Conservation (phyloP, 2,113 vertebrate genomes). For the Hyperopisus bebe region DNA sequence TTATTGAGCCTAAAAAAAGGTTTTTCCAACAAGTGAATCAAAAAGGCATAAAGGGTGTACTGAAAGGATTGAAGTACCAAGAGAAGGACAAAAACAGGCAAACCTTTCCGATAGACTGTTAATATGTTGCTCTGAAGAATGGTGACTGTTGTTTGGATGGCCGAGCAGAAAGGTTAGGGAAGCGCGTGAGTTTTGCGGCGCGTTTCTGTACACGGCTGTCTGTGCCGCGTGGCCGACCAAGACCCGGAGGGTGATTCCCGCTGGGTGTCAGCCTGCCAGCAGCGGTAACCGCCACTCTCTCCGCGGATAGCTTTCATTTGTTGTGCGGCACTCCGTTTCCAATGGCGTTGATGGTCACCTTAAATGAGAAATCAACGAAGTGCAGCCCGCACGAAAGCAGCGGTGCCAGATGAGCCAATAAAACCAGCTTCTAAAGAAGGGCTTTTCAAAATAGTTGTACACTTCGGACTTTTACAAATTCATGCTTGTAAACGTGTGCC, state of each 20-base stretch:
- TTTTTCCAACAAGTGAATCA: conserved; percentile 1
- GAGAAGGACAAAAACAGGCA: neutral
- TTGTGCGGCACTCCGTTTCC: conserved; percentile 11
- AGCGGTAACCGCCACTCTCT: conserved; percentile 19
- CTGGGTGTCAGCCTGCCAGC: conserved; percentile 18
- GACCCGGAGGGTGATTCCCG: neutral
- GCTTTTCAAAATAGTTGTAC: neutral
- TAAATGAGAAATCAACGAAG: conserved; percentile 4
- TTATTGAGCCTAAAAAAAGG: neutral
- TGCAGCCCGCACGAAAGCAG: neutral
- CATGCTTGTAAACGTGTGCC: neutral
- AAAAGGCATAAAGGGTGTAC: neutral
- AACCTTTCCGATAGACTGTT: neutral
- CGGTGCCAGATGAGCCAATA: neutral
- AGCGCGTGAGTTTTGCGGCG: neutral
- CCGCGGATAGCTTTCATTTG: neutral
- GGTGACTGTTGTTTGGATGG: neutral
- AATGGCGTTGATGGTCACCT: conserved; percentile 17
- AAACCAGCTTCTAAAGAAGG: neutral
- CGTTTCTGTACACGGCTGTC: neutral
- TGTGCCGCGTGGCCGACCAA: neutral
- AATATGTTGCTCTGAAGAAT: neutral
- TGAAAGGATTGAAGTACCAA: neutral
- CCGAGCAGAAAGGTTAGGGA: neutral
- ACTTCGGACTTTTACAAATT: neutral